Conservation (phyloP, 2,888 invertebrate genomes). For the Galeruca laticollis region DNA sequence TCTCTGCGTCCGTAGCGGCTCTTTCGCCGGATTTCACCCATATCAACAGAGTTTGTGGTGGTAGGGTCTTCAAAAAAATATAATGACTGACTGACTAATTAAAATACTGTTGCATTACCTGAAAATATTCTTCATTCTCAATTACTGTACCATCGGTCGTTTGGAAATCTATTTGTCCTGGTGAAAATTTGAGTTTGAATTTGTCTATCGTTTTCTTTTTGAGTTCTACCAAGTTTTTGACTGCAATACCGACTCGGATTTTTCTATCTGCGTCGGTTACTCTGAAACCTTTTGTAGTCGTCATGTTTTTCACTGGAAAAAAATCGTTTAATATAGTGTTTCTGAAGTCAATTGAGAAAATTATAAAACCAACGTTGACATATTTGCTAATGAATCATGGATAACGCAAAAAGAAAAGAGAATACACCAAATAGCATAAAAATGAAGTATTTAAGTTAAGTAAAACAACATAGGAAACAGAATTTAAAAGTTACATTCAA, state of each 20-base stretch:
- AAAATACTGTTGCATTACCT: conserved; percentile 22
- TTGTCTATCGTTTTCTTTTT: conserved; percentile 78
- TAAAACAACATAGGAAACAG: no score
- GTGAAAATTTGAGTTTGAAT: conserved; percentile 61
- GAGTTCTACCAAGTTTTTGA: conserved; percentile 74
- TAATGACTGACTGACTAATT: not conserved
- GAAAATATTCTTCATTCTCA: conserved; percentile 82
- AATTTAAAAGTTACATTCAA: no score
- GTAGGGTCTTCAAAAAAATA: conserved; percentile 69
- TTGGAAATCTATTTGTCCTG: conserved; percentile 61
- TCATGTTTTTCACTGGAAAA: conserved; percentile 47
- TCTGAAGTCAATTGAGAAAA: no score
- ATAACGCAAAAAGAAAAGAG: no score
- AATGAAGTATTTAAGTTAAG: no score
- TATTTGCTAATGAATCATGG: no score
- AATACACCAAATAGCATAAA: no score
- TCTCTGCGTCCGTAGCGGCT: conserved; percentile 74
- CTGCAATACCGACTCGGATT: conserved; percentile 79
- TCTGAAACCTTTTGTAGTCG: conserved; percentile 77
- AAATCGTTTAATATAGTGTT: not conserved
- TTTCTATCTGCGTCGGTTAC: conserved; percentile 77
- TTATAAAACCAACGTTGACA: no score
- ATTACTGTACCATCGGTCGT: conserved; percentile 77
- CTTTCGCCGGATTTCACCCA: conserved; percentile 64
- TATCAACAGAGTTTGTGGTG: conserved; percentile 81